These are phyloP conservation scores for Dunckerocampus dactyliophorus DNA, from an alignment of 2,113 vertebrate species.

Conservation along the genomic window DNA sequence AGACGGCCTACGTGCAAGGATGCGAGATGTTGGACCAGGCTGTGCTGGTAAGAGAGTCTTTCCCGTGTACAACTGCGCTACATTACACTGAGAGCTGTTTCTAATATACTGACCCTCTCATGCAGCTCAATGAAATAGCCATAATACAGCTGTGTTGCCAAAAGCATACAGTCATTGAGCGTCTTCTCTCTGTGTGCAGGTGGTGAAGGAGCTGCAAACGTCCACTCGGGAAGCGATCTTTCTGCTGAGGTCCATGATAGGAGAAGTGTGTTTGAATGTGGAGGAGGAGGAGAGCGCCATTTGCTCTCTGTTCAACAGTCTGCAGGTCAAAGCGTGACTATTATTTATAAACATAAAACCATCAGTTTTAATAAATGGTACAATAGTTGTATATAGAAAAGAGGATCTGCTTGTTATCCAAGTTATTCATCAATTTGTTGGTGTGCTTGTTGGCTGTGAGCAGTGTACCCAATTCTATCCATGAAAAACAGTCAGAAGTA, in stretches of 20 bases:
- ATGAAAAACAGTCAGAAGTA: no score
- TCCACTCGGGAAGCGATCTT: constrained; percentile 83
- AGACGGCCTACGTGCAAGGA: constrained; percentile 87
- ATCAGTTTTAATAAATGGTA: no score
- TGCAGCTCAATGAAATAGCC: background rate
- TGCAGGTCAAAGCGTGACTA: constrained; percentile 76
- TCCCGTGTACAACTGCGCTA: background rate
- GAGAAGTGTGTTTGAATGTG: constrained; percentile 86
- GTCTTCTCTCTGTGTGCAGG: constrained; percentile 59
- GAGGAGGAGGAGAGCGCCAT: constrained; percentile 85
- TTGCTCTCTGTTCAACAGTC: constrained; percentile 82
- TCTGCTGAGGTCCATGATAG: constrained; percentile 87
- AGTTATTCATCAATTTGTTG: no score
- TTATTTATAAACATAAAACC: background rate
- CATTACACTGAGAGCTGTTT: background rate
- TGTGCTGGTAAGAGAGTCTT: constrained; percentile 75
- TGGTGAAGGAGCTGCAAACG: constrained; percentile 90
- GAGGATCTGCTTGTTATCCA: no score
- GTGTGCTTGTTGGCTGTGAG: no score
- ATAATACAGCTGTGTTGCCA: background rate
- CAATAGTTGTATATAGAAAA: no score
- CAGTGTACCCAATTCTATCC: no score
- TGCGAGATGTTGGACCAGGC: constrained; percentile 92
- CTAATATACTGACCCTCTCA: background rate
- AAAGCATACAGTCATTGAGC: background rate